Base-by-base conservation (phyloP, 2,888 invertebrate genomes). In the Trachelus troglodyta region DNA sequence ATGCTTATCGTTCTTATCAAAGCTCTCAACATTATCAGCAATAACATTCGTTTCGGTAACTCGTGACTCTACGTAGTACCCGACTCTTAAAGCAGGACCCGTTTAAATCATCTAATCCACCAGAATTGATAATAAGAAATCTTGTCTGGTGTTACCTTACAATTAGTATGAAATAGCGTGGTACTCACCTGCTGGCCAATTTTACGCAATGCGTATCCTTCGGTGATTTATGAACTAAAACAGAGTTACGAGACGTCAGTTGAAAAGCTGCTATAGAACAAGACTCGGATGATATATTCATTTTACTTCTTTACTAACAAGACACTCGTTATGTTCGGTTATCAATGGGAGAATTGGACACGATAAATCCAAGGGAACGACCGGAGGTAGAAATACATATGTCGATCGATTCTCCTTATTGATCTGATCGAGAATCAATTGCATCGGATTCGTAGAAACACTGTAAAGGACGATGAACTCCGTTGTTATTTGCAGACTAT, bases 311-410 rank as follows among this genome's bases (percentile, higher is more conserved):
- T 31, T 34, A 83, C 83, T 83, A 83, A 83, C 83, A 83, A 83
- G 83, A 77, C 83, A 79, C 83, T 83, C 83, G 83, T 83, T 83
- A 83, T 79, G 75, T 81, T 81, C 83, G 23, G 56, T 83, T 83
- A 81, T 83, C 83, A 76, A 76, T 79, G 31, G 79, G 80, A 76
- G 79, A 79, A 78, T 81, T 78, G 71, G 71, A 71, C 12, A 31
- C 31, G 71, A 71, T 56, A 56, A 56, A 56, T 56, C 23, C 56
- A 23, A 23, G 9, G 56, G 56, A 56, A 56, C 15, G 23, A 0
- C 23, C 9, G 23, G 56, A 23, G 56, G 56, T 56, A 56, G 56
- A 56, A 56, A 9, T 56, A 56, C 56, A 9, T 23, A 23, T 23
- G 56, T 56, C 56, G 23, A 56, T 23, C 9, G 56, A 23, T 23